Base-by-base conservation (phyloP, 1,140 invertebrate species). In the Pygmarrhopalites habei region DNA sequence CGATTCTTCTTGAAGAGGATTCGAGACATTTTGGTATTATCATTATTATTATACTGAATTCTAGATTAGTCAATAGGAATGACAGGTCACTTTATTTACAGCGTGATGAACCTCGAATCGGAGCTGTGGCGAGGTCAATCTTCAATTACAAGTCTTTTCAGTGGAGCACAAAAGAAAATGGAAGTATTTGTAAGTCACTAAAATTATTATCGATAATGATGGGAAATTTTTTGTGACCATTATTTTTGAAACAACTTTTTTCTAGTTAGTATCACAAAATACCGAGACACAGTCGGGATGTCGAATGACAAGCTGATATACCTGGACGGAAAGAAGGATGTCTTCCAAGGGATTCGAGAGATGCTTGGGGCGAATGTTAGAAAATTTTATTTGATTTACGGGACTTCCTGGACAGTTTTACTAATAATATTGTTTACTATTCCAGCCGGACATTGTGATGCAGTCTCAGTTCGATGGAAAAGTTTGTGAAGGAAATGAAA, bases 361-460 rank as follows among this genome's bases (percentile, higher is more conserved):
- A 28, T 56, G 3, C 25, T 56, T 3, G 4, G 15, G 21, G 2
- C 3, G 12, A 10, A 35, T n/a, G 44, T 47, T 10, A 47, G 44
- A 5, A 5, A 19, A 25, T 47, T 47, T 47, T n/a, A 35, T 7
- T 35, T 35, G 32, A 35, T 7, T 35, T 35, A 7, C 32, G 15
- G n/a, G n/a, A n/a, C n/a, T n/a, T n/a, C n/a, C n/a, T n/a, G n/a
- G n/a, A n/a, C n/a, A n/a, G n/a, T n/a, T n/a, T n/a, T n/a, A n/a
- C n/a, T n/a, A n/a, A n/a, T n/a, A n/a, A n/a, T n/a, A n/a, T n/a
- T n/a, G n/a, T n/a, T n/a, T n/a, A n/a, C n/a, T n/a, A n/a, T 35
- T 58, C 2, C 44, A 64, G 62, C 62, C 62, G 15, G 44, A 58
- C 21, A 41, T 64, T 21, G 26, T 64, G 15, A 2, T 47, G 2